Percentiles rank a stretch among this genome's conserved stretches.
These are phyloP conservation scores for Sebastiscus albofasciatus DNA, from an alignment of 2,797 vertebrate species.

Conservation along the genomic window DNA sequence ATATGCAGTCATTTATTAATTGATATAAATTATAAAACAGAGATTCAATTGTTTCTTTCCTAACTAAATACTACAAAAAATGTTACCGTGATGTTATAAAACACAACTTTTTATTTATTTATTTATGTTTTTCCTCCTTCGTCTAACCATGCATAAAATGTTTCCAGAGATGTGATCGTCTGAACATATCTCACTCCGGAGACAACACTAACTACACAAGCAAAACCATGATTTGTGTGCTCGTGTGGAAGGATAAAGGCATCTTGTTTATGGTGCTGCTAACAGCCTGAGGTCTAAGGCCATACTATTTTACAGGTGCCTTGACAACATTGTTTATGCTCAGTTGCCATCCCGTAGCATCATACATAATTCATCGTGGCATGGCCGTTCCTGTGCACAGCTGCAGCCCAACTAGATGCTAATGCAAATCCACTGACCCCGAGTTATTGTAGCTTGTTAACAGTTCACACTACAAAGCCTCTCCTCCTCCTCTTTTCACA, in stretches of 20 bases:
- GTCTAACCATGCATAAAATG: background rate
- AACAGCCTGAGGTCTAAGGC: constrained; percentile 55
- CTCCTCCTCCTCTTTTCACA: constrained; percentile 63
- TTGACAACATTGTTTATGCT: constrained; percentile 59
- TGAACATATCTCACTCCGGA: background rate
- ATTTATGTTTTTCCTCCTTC: background rate
- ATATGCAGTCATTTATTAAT: background rate
- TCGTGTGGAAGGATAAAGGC: constrained; percentile 27
- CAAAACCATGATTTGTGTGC: constrained; percentile 13
- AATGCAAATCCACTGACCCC: constrained; percentile 47
- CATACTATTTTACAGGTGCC: constrained; percentile 58
- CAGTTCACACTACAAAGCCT: background rate
- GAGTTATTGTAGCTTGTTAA: constrained; percentile 20
- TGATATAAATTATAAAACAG: background rate
- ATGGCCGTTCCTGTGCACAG: constrained; percentile 36
- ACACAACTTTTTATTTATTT: background rate
- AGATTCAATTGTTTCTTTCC: background rate
- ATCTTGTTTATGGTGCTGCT: constrained; percentile 39
- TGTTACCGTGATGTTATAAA: background rate
- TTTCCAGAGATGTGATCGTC: background rate
- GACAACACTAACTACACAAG: constrained; percentile 13
- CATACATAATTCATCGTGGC: constrained; percentile 69
- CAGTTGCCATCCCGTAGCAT: constrained; percentile 31
- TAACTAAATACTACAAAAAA: background rate
- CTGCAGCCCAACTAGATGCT: constrained; percentile 48